phyloP scores from a whole-genome alignment of 2,888 invertebrate genomes.

The Mythimna loreyi region DNA sequence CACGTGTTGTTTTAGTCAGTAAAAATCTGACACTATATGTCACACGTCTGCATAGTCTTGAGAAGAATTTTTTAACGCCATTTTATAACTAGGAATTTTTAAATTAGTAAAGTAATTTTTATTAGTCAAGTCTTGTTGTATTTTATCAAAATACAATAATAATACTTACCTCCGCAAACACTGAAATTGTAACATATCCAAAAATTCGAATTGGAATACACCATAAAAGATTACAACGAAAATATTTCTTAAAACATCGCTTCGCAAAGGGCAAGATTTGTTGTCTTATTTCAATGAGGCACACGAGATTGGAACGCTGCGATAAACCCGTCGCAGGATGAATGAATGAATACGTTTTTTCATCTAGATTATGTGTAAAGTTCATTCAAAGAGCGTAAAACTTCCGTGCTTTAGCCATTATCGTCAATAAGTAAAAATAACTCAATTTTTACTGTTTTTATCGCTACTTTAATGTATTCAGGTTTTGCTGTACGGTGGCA shows the following conservation, averaged over 20 bases:
- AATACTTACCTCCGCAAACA: too few relatives aligned
- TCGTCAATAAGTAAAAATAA: slow-evolving; percentile 59
- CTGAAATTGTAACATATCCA: slow-evolving; percentile 16
- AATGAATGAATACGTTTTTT: slow-evolving; percentile 61
- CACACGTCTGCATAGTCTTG: too few relatives aligned
- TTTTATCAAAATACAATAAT: too few relatives aligned
- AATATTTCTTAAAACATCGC: slow-evolving; percentile 50
- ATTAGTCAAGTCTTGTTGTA: too few relatives aligned
- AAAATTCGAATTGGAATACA: slow-evolving; percentile 26
- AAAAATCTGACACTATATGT: too few relatives aligned
- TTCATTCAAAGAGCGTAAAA: slow-evolving; percentile 60
- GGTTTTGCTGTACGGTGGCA: slow-evolving; percentile 29
- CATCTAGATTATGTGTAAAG: slow-evolving; percentile 64
- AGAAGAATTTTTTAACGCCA: too few relatives aligned
- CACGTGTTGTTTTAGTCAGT: too few relatives aligned
- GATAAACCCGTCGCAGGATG: slow-evolving; percentile 50
- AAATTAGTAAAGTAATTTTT: too few relatives aligned
- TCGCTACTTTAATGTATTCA: slow-evolving; percentile 42
- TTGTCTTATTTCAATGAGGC: slow-evolving; percentile 69
- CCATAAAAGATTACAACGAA: slow-evolving; percentile 34
- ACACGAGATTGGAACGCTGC: slow-evolving; percentile 62
- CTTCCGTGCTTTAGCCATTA: slow-evolving; percentile 59
- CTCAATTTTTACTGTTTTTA: slow-evolving; percentile 57
- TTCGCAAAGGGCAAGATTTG: slow-evolving; percentile 47
- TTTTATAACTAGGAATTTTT: too few relatives aligned